Evolutionary conservation across 2,888 invertebrate species (phyloP).

Genomic region (Didymodactylos carnosus): DNA sequence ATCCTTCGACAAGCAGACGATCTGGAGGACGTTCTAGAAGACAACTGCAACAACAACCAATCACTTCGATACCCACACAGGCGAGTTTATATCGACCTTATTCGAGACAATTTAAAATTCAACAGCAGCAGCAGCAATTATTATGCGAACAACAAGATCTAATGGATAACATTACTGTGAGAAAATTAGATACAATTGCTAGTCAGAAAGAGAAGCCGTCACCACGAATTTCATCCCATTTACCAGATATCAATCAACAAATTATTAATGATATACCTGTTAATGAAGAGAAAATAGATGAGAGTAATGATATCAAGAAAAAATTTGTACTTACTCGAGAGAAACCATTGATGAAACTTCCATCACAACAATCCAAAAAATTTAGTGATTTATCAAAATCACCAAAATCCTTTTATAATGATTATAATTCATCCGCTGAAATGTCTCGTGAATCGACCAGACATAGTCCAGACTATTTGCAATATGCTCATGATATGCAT

Average conservation of each 20-base stretch:
- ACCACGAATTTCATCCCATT: neutral
- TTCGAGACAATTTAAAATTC: neutral
- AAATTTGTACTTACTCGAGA: neutral
- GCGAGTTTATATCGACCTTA: neutral
- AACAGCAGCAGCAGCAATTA: too few relatives aligned
- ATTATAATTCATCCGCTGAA: neutral
- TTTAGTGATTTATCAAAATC: too few relatives aligned
- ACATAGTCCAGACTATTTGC: too few relatives aligned
- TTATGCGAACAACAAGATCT: too few relatives aligned
- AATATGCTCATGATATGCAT: neutral
- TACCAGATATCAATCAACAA: neutral
- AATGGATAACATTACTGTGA: too few relatives aligned
- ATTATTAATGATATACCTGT: neutral
- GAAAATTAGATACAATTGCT: neutral
- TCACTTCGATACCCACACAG: neutral
- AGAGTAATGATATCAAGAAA: too few relatives aligned
- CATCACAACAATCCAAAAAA: too few relatives aligned
- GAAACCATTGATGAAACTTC: neutral
- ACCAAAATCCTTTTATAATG: neutral
- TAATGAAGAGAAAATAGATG: too few relatives aligned
- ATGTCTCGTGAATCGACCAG: neutral
- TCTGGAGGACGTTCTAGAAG: neutral
- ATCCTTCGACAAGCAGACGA: neutral
- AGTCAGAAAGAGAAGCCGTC: neutral
- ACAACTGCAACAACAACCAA: neutral